These are phyloP conservation scores for Lithophane ornitopus DNA, from an alignment of 2,888 invertebrate genomes.

Conservation along the genomic window DNA sequence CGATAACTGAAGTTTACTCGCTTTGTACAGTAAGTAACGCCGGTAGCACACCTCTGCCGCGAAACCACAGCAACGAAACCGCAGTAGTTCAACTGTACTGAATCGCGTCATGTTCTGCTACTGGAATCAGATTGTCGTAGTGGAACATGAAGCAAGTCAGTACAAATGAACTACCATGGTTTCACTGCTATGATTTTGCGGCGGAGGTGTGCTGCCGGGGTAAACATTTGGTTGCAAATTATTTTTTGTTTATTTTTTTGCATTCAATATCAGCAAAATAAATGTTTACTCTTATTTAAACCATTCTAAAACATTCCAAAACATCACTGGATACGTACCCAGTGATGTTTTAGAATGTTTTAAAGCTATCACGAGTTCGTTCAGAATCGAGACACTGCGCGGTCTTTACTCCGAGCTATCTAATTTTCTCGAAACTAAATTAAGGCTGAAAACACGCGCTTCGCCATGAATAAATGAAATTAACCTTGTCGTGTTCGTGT, in stretches of 20 bases:
- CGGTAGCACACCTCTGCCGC: no score
- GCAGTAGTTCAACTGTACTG: no score
- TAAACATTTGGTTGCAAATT: background rate
- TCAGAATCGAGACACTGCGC: constrained; percentile 49
- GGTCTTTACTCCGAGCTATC: constrained; percentile 42
- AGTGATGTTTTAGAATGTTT: background rate
- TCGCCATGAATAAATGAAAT: constrained; percentile 57
- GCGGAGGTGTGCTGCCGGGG: no score
- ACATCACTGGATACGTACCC: no score
- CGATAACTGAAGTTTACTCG: constrained; percentile 9
- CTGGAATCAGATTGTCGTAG: no score
- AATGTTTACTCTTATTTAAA: background rate
- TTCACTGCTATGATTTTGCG: no score
- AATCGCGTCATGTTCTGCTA: no score
- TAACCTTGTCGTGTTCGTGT: constrained; percentile 36
- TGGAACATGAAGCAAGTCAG: no score
- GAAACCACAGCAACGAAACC: no score
- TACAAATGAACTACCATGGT: no score
- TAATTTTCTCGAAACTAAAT: constrained; percentile 62
- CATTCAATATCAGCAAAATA: no score
- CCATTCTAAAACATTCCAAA: no score
- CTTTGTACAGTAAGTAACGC: constrained; percentile 3
- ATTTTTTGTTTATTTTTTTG: background rate
- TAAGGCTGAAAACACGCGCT: constrained; percentile 19
- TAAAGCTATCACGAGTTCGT: background rate